These are phyloP conservation scores for Anniella stebbinsi DNA, from an alignment of 2,797 vertebrate genomes.

Conservation along the genomic window DNA sequence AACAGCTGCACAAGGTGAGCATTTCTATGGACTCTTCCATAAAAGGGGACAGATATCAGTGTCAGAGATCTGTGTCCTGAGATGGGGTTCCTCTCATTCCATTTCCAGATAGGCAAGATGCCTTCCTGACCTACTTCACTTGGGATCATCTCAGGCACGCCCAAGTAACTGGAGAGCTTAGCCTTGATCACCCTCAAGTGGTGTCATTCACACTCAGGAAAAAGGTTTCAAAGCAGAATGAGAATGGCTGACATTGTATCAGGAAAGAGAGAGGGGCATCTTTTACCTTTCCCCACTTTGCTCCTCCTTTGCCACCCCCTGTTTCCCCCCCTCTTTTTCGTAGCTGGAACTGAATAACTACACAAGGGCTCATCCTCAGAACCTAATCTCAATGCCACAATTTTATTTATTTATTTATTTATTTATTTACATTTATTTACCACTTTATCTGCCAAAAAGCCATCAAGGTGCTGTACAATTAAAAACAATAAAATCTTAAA, in stretches of 20 bases:
- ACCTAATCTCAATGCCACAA: not conserved
- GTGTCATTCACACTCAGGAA: not conserved
- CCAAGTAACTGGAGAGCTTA: not conserved
- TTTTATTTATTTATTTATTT: not conserved
- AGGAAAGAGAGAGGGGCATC: not conserved
- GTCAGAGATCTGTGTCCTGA: not conserved
- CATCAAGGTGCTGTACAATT: too few species aligned
- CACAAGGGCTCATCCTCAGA: not conserved
- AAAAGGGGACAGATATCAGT: not conserved
- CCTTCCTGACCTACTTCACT: not conserved
- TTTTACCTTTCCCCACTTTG: not conserved
- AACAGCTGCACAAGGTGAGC: not conserved
- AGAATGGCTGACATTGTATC: not conserved
- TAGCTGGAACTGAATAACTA: not conserved
- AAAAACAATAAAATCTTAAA: too few species aligned
- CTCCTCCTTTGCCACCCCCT: not conserved
- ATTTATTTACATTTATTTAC: too few species aligned
- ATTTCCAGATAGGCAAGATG: not conserved
- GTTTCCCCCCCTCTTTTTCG: not conserved
- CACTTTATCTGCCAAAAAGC: too few species aligned
- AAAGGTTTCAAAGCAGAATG: too few species aligned
- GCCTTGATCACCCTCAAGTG: not conserved
- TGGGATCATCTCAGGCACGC: not conserved
- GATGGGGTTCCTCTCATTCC: not conserved
- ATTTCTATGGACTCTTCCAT: not conserved